Conservation (phyloP, 1,140 invertebrate species). For the Ceratina japonica region DNA sequence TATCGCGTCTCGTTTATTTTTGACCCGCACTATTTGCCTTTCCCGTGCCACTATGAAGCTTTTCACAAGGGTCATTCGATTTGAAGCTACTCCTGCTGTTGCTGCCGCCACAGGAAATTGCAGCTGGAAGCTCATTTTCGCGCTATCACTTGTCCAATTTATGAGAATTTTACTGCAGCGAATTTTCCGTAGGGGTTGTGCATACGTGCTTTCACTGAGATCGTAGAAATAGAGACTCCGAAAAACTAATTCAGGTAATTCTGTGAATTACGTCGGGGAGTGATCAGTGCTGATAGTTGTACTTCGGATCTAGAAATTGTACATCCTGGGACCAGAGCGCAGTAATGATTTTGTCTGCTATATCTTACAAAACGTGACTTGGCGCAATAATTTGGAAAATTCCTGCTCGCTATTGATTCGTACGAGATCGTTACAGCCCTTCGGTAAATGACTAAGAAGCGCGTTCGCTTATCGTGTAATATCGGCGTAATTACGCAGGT, state of each 20-base stretch:
- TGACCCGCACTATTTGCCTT: background rate
- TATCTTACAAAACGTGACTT: background rate
- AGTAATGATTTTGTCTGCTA: too few species aligned
- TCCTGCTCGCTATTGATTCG: conserved; percentile 1
- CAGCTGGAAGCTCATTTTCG: background rate
- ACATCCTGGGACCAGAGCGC: too few species aligned
- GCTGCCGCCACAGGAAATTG: background rate
- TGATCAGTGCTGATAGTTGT: too few species aligned
- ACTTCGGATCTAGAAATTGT: too few species aligned
- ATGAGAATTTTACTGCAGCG: too few species aligned
- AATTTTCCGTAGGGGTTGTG: too few species aligned
- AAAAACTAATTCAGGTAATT: too few species aligned
- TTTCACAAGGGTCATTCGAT: background rate
- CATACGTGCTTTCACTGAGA: too few species aligned
- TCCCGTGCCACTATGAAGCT: too few species aligned
- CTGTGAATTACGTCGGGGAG: too few species aligned
- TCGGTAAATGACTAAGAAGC: background rate
- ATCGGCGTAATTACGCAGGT: conserved; percentile 22
- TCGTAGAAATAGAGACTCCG: too few species aligned
- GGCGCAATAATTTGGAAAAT: background rate
- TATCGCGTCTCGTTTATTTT: background rate
- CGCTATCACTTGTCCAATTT: background rate
- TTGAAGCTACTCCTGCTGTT: background rate
- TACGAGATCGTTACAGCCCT: background rate
- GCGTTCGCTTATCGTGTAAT: conserved; percentile 22